Evolutionary conservation across 2,797 vertebrate species (phyloP).

Genomic region (Prunella strophiata): DNA sequence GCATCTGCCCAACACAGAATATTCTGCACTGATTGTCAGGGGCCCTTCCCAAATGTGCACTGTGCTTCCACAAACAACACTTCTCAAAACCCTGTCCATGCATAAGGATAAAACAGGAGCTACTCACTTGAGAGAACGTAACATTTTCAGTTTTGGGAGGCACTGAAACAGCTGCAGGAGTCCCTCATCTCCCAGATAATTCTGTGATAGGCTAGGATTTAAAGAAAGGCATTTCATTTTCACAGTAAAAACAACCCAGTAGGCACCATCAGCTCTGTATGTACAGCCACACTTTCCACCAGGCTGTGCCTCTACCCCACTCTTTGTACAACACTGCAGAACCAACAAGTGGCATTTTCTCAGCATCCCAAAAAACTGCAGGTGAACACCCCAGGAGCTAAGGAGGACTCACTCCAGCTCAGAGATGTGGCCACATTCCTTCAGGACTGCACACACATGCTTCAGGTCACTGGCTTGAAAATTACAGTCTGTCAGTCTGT

Average conservation of each 20-base stretch:
- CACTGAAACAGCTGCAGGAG: constrained; percentile 18
- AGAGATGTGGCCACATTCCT: constrained; percentile 54
- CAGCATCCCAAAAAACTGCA: not conserved
- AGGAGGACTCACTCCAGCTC: constrained; percentile 85
- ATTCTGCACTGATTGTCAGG: not conserved
- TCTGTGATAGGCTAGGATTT: constrained; percentile 72
- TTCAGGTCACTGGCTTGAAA: constrained; percentile 72
- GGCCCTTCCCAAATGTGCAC: not conserved
- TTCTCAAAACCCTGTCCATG: not conserved
- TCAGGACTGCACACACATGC: constrained; percentile 74
- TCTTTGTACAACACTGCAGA: not conserved
- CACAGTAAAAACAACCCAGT: not conserved
- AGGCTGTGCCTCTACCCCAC: not conserved
- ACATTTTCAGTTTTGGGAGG: constrained; percentile 48
- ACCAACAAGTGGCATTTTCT: not conserved
- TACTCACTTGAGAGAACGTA: constrained; percentile 75
- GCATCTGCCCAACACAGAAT: not conserved
- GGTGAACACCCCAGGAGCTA: not conserved
- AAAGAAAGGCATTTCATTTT: not conserved
- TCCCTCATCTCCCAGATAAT: constrained; percentile 63
- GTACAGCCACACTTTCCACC: not conserved
- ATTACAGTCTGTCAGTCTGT: constrained; percentile 73
- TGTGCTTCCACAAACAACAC: not conserved
- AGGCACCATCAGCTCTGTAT: not conserved
- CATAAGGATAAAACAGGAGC: not conserved